Percentiles rank a stretch among this genome's conserved stretches.
phyloP scores from a whole-genome alignment of 1,140 invertebrate genomes.

The Matsumurasca onukii region DNA sequence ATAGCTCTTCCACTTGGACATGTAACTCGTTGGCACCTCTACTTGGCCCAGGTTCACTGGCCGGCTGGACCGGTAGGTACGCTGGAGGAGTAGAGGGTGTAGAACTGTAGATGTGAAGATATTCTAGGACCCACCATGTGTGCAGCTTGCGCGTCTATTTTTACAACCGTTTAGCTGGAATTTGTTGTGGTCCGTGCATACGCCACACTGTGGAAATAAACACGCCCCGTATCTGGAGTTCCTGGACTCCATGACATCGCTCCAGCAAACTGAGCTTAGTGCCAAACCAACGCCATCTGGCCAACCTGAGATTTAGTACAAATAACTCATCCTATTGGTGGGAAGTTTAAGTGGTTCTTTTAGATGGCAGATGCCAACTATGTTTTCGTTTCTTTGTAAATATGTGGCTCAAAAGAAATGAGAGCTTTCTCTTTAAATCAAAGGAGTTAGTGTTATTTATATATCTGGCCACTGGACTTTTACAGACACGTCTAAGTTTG shows the following conservation, averaged over 20 bases:
- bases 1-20: too few species aligned
- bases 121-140: neutral
- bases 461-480: too few species aligned
- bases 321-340: too few species aligned
- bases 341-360: neutral
- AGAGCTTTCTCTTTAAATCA: too few species aligned
- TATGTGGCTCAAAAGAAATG: neutral
- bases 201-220: constrained; percentile 5
- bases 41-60: too few species aligned
- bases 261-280: neutral
- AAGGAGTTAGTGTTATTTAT: too few species aligned
- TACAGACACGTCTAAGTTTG: too few species aligned
- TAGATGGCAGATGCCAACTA: neutral
- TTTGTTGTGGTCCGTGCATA: neutral
- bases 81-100: too few species aligned
- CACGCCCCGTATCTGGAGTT: constrained; percentile 2
- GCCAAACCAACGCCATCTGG: too few species aligned
- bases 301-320: too few species aligned
- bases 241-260: neutral
- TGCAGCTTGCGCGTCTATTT: neutral
- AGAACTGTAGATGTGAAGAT: neutral
- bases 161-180: constrained; percentile 9
- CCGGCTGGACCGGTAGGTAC: too few species aligned
- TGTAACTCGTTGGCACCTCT: too few species aligned
- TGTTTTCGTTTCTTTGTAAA: neutral